Base-by-base conservation (phyloP, 2,797 vertebrate genomes). In the Thunnus albacares region DNA sequence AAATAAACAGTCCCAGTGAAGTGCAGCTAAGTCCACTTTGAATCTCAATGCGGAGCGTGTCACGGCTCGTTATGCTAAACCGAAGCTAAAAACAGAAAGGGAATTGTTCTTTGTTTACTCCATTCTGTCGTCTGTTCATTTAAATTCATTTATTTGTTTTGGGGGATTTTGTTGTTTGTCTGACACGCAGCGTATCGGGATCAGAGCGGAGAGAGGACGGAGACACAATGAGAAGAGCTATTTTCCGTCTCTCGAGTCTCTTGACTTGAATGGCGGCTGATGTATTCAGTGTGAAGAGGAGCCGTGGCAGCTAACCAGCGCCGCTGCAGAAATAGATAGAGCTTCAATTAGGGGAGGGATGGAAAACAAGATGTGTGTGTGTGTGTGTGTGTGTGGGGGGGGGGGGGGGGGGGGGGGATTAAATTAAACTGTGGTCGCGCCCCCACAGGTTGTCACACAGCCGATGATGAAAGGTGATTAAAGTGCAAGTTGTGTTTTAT, bases 1-100 rank as follows among this genome's bases (percentile, higher is more conserved):
- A 38, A 38, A 38, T 33, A 33, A 93, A 92, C 86, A 89, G 84
- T 93, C 90, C 92, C 89, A 82, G 87, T 79, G 89, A 90, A 89
- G 84, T 81, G 90, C 73, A 86, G 87, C 82, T 90, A 81, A 92
- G 72, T 85, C 79, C 85, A 83, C 71, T 88, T 87, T 92, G 86
- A 94, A 93, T 93, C 80, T 94, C 84, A 94, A 93, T 92, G 79
- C 82, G 24, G 79, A 80, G 85, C 57, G 89, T 89, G 93, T 94
- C 92, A 91, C 35, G 62, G 85, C 86, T 82, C 82, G 86, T 93
- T 93, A 89, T 75, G 75, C 80, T 71, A 86, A 92, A 85, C 56
- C 24, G 24, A 60, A 49, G 62, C 70, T 58, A 78, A 86, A 75
- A 81, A 69, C 72, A 77, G 59, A 59, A 77, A 45, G 60, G 59